Base-by-base conservation (phyloP, 2,888 invertebrate species). In the Laothoe populi region DNA sequence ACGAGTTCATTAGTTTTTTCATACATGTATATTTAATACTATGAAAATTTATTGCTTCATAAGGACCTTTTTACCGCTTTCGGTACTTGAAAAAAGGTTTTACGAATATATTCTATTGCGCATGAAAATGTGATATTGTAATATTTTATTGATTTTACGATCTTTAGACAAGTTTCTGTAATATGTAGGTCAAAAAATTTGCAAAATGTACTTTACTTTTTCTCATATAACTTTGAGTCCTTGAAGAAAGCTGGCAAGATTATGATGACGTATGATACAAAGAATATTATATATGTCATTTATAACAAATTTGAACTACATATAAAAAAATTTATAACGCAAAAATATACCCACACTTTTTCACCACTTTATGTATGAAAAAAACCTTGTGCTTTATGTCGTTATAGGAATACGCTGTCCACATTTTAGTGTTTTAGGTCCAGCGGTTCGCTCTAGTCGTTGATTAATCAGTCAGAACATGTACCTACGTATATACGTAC, bases 81-180 rank as follows among this genome's bases (percentile, higher is more conserved):
- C 11, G 24, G 24, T 19, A 23, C 44, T 59, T 23, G 24, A 59
- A 44, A 44, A n/a, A 44, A 42, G 42, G 59, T 48, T 42, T 49
- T 40, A 24, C 19, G 44, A 44, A 19, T 16, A 19, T 1, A 23
- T 60, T 60, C 24, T 38, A 58, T 58, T 24, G 57, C 24, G 8
- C 24, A 58, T 40, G 40, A 23, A 58, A 10, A 42, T 42, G 42
- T 58, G 10, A 11, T 23, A 2, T 38, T 57, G 42, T 58, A 58
- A 40, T 42, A 23, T 58, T 58, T 58, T 53, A 58, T 58, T 58
- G 23, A 58, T 58, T 58, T 40, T 31, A 16, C n/a, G 53, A 53
- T 53, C 53, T 11, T 16, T 11, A 2, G n/a, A 16, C 8, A 35
- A 19, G 8, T 19, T 44, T 44, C 19, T 44, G 44, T 44, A 44